Evolutionary conservation across 2,888 invertebrate genomes (phyloP).

Genomic region (Escarpia spicata): DNA sequence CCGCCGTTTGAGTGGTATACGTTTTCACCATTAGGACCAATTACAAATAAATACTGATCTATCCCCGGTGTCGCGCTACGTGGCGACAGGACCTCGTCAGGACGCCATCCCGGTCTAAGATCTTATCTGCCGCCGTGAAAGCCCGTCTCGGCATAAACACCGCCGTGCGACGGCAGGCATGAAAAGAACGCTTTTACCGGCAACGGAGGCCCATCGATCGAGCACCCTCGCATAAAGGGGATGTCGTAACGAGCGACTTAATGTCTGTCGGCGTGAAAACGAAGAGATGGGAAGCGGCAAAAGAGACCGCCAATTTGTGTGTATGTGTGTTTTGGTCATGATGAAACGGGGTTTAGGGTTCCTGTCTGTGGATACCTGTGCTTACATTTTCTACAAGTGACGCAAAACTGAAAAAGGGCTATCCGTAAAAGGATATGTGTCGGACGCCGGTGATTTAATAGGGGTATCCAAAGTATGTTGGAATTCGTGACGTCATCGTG

Average conservation of each 20-base stretch:
- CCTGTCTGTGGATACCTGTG: background rate
- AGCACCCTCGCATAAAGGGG: background rate
- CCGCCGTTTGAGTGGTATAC: background rate
- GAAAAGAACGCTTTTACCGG: background rate
- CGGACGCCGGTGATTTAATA: background rate
- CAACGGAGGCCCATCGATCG: background rate
- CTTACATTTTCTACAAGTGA: background rate
- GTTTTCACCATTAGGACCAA: background rate
- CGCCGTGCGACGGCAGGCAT: background rate
- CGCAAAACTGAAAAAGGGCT: background rate
- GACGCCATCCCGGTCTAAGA: background rate
- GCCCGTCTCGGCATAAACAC: background rate
- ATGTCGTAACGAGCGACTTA: background rate
- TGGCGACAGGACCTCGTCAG: background rate
- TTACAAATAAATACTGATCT: conserved; percentile 2
- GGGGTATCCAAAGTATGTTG: too few species aligned
- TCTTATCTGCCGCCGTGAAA: background rate
- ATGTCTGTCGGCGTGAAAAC: background rate
- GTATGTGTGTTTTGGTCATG: background rate
- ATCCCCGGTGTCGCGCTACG: background rate
- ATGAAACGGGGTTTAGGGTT: background rate
- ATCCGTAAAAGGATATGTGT: background rate
- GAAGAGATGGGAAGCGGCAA: background rate
- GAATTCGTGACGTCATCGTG: too few species aligned
- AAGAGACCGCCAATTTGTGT: background rate